These are phyloP conservation scores for Sphaerophoria taeniata DNA, from an alignment of 2,888 invertebrate species.

Conservation along the genomic window DNA sequence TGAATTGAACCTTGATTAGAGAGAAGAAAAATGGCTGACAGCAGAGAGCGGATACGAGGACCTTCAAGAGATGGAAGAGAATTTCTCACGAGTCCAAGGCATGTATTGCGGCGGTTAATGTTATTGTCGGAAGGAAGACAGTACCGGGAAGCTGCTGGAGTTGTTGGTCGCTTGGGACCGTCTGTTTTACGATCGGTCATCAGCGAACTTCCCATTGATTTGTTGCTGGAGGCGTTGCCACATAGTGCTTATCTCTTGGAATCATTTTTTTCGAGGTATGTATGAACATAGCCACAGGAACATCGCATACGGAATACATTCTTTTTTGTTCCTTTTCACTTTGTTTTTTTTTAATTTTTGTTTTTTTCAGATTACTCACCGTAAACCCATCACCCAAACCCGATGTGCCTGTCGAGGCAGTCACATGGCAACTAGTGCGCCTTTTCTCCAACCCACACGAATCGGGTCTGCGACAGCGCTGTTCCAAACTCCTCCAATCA, in stretches of 20 bases:
- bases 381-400: constrained; percentile 85
- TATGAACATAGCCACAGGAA: too few relatives aligned
- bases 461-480: constrained; percentile 86
- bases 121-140: constrained; percentile 94
- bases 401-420: constrained; percentile 89
- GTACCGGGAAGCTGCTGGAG: constrained; percentile 94
- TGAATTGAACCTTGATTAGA: neutral
- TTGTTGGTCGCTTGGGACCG: constrained; percentile 90
- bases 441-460: constrained; percentile 86
- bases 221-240: constrained; percentile 94
- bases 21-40: constrained; percentile 86
- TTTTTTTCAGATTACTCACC: constrained; percentile 80
- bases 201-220: constrained; percentile 92
- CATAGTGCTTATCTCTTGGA: constrained; percentile 94
- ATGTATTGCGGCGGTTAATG: constrained; percentile 88
- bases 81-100: constrained; percentile 86
- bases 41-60: constrained; percentile 89
- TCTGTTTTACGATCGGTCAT: constrained; percentile 91
- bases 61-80: constrained; percentile 85
- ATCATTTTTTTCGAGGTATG: constrained; percentile 89
- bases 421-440: constrained; percentile 93
- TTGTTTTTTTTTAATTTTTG: neutral
- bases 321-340: constrained; percentile 4
- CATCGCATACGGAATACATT: constrained; percentile 30
- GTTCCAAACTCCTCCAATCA: constrained; percentile 85